phyloP scores from a whole-genome alignment of 2,888 invertebrate species.

The Kryphioiulus occultus region DNA sequence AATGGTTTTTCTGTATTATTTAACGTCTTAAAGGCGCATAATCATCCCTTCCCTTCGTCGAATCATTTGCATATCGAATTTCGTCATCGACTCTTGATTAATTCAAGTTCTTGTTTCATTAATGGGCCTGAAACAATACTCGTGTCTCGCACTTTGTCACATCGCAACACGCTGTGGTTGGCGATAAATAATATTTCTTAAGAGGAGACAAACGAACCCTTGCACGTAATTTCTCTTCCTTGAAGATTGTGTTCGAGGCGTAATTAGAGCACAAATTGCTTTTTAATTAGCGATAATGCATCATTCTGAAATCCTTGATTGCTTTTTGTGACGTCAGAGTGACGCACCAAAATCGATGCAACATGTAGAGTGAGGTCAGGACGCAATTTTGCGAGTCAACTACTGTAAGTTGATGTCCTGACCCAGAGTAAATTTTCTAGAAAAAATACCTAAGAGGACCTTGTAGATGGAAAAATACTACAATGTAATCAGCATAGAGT shows the following conservation, averaged over 20 bases:
- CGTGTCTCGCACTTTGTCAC: not conserved
- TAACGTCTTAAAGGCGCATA: too few species aligned
- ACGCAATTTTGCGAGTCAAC: too few species aligned
- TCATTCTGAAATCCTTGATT: slow-evolving; percentile 1
- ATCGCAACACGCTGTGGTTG: not conserved
- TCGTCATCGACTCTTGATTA: not conserved
- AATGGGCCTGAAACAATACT: not conserved
- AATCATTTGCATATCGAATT: not conserved
- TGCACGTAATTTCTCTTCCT: not conserved
- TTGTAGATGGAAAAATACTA: too few species aligned
- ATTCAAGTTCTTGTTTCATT: not conserved
- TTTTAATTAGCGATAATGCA: slow-evolving; percentile 14
- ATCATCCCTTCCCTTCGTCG: too few species aligned
- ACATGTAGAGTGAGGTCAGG: too few species aligned
- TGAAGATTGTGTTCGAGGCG: not conserved
- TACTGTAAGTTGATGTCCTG: too few species aligned
- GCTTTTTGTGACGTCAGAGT: not conserved
- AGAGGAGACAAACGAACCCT: too few species aligned
- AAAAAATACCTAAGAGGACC: too few species aligned
- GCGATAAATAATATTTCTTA: too few species aligned
- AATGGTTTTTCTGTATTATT: too few species aligned
- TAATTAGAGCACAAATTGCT: not conserved
- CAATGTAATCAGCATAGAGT: too few species aligned
- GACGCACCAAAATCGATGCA: not conserved
- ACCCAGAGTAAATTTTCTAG: too few species aligned